phyloP scores from a whole-genome alignment of 2,888 invertebrate genomes.

The Lasioglossum villosulum region DNA sequence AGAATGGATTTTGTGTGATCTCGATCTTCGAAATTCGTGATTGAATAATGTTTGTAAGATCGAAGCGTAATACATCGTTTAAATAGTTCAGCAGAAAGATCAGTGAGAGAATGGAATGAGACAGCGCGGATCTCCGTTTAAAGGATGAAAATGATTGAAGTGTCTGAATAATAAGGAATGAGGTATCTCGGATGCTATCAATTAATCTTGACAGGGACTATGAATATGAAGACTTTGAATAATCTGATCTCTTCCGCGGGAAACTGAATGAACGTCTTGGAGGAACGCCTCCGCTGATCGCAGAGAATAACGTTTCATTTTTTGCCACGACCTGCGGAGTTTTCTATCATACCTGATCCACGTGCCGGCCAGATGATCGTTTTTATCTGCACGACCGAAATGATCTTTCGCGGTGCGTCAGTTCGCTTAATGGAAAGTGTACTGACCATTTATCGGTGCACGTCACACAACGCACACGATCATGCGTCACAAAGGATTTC shows the following conservation, averaged over 20 bases:
- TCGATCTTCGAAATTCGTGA: too few relatives aligned
- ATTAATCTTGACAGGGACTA: not conserved
- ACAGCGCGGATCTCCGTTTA: not conserved
- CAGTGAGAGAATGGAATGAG: not conserved
- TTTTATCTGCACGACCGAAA: conserved; percentile 38
- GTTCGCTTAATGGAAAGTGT: not conserved
- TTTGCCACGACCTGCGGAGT: conserved; percentile 1
- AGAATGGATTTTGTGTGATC: too few relatives aligned
- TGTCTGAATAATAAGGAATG: not conserved
- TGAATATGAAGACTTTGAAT: not conserved
- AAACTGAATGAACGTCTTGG: conserved; percentile 9
- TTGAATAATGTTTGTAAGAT: not conserved
- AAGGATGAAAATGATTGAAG: not conserved
- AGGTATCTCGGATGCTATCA: not conserved
- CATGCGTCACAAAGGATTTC: conserved; percentile 21
- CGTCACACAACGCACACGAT: not conserved
- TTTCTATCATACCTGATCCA: conserved; percentile 18
- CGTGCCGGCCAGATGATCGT: conserved; percentile 13
- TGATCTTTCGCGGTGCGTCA: conserved; percentile 30
- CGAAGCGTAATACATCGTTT: not conserved
- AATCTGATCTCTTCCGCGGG: conserved; percentile 1
- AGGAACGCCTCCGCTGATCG: not conserved
- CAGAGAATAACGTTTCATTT: not conserved
- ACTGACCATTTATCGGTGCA: conserved; percentile 16
- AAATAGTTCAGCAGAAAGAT: not conserved